Percentiles rank a stretch among this genome's conserved stretches.
phyloP scores from a whole-genome alignment of 2,113 vertebrate genomes.

The Rynchops niger region DNA sequence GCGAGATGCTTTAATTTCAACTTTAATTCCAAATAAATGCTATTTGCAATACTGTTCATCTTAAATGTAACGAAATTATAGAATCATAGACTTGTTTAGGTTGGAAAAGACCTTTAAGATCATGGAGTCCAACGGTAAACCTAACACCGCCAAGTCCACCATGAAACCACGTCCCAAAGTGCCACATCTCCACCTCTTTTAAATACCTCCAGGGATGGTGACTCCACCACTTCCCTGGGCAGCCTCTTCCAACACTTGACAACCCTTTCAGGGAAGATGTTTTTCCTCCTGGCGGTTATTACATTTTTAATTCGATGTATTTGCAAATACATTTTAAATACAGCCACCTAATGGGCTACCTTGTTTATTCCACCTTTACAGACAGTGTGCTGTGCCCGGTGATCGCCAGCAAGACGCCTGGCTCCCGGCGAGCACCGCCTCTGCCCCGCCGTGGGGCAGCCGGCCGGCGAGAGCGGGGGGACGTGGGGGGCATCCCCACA shows the following conservation, averaged over 20 bases:
- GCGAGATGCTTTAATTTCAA: not conserved
- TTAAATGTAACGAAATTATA: not conserved
- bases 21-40: not conserved
- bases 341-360: not conserved
- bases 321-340: not conserved
- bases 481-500: not conserved
- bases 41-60: not conserved
- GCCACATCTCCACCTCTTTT: not conserved
- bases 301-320: not conserved
- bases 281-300: not conserved
- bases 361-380: not conserved
- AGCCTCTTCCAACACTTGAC: too few relatives aligned
- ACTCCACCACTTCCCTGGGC: not conserved
- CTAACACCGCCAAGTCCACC: not conserved
- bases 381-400: not conserved
- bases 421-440: not conserved
- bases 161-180: not conserved
- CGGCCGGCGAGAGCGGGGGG: not conserved
- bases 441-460: not conserved
- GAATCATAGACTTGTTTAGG: fast-evolving
- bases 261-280: not conserved
- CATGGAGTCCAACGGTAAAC: fast-evolving
- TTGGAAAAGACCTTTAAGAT: not conserved
- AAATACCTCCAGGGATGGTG: not conserved
- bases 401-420: not conserved